Percentiles rank a stretch among this genome's conserved stretches.
Evolutionary conservation across 1,140 invertebrate genomes (phyloP).

Genomic region (Brachionus sp.): DNA sequence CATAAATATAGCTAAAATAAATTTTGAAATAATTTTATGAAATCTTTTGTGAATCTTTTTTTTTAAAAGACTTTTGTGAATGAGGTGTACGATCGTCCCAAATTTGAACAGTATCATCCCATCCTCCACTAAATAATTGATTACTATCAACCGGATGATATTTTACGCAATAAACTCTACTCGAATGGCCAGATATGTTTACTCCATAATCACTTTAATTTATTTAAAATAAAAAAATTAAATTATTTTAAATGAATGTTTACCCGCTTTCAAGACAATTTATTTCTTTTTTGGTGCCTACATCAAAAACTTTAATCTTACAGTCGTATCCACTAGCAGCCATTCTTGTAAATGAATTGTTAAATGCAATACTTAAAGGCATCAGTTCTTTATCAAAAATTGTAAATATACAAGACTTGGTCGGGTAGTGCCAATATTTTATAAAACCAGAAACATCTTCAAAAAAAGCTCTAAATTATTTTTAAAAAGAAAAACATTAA

Average conservation of each 20-base stretch:
- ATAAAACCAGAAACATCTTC: constrained; percentile 38
- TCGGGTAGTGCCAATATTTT: constrained; percentile 44
- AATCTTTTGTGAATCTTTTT: not conserved
- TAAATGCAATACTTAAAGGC: constrained; percentile 44
- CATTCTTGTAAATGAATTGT: not conserved
- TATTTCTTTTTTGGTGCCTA: not conserved
- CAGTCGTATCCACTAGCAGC: not conserved
- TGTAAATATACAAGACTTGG: constrained; percentile 36
- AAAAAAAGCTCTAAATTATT: not conserved
- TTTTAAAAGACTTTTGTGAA: constrained; percentile 9
- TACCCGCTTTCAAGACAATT: constrained; percentile 25
- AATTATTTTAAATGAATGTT: not conserved
- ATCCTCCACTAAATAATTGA: constrained; percentile 32
- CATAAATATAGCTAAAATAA: constrained; percentile 33
- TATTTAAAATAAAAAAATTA: not conserved
- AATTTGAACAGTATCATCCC: constrained; percentile 45
- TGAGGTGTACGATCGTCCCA: constrained; percentile 32
- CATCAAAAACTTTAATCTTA: constrained; percentile 25
- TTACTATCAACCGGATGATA: not conserved
- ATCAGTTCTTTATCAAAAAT: constrained; percentile 6
- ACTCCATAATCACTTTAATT: not conserved
- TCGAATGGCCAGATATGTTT: constrained; percentile 25
- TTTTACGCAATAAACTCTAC: constrained; percentile 37
- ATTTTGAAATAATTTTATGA: not conserved
- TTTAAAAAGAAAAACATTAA: not conserved